Evolutionary conservation across 2,113 vertebrate genomes (phyloP).

Genomic region (Phylloscopus whistleri): DNA sequence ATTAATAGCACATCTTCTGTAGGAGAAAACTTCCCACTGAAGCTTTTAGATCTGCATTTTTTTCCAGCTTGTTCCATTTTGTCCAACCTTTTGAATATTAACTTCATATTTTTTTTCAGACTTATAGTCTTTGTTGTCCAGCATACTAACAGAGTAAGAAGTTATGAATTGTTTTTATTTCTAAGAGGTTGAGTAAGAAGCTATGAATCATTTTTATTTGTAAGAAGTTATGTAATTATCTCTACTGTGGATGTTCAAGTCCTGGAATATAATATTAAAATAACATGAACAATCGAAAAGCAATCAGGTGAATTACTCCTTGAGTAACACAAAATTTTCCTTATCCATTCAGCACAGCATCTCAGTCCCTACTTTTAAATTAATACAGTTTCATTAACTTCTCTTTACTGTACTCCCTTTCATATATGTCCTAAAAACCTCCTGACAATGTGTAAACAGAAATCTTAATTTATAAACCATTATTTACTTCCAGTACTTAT

Average conservation of each 20-base stretch:
- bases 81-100: not conserved
- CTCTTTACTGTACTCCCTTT: not conserved
- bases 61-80: not conserved
- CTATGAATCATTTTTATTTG: not conserved
- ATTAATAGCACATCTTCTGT: not conserved
- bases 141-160: not conserved
- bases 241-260: not conserved
- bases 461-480: not conserved
- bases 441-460: not conserved
- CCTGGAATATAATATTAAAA: not conserved
- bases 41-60: not conserved
- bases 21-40: not conserved
- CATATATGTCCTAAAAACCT: not conserved
- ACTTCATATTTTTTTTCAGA: not conserved
- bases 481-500: not conserved
- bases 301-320: not conserved
- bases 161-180: not conserved
- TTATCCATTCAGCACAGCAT: not conserved
- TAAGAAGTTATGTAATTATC: not conserved
- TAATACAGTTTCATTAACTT: not conserved
- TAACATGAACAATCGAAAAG: not conserved
- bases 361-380: not conserved
- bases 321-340: not conserved
- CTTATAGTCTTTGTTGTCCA: accelerated
- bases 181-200: not conserved